These are phyloP conservation scores for Lota lota DNA, from an alignment of 2,113 vertebrate genomes.

Conservation along the genomic window DNA sequence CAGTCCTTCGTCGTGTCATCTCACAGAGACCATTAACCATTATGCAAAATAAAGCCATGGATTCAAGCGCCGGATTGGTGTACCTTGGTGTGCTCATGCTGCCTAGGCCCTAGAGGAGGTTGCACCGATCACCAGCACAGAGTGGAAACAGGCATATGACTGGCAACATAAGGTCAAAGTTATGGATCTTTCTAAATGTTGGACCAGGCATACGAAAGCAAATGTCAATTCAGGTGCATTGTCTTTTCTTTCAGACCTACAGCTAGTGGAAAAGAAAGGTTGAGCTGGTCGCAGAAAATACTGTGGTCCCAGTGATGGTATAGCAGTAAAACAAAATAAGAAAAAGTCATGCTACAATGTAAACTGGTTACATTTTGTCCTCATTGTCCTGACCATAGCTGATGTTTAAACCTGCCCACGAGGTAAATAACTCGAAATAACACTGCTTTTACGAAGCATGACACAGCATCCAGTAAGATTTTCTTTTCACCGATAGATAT, in stretches of 20 bases:
- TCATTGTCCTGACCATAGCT: neutral
- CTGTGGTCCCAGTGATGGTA: constrained; percentile 29
- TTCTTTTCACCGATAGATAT: constrained; percentile 63
- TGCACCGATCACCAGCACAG: neutral
- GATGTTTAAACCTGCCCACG: constrained; percentile 41
- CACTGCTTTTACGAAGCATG: constrained; percentile 75
- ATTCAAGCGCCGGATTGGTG: constrained; percentile 54
- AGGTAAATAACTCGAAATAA: constrained; percentile 62
- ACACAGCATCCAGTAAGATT: constrained; percentile 69
- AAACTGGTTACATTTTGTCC: constrained; percentile 6
- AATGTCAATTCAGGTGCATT: too few relatives aligned
- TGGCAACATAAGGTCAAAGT: constrained; percentile 13
- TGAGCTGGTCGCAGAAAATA: constrained; percentile 42
- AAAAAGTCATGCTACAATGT: constrained; percentile 8
- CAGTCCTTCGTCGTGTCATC: constrained; percentile 70
- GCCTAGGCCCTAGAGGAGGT: constrained; percentile 16
- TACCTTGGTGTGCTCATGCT: constrained; percentile 35
- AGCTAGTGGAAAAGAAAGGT: constrained; percentile 1
- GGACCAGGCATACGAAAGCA: too few relatives aligned
- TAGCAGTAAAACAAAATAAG: constrained; percentile 13
- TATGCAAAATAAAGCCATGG: constrained; percentile 75
- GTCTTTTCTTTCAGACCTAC: neutral
- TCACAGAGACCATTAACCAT: constrained; percentile 79
- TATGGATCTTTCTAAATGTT: constrained; percentile 3
- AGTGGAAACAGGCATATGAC: neutral